These are phyloP conservation scores for Epirrhoe tristata DNA, from an alignment of 2,888 invertebrate genomes.

Conservation along the genomic window DNA sequence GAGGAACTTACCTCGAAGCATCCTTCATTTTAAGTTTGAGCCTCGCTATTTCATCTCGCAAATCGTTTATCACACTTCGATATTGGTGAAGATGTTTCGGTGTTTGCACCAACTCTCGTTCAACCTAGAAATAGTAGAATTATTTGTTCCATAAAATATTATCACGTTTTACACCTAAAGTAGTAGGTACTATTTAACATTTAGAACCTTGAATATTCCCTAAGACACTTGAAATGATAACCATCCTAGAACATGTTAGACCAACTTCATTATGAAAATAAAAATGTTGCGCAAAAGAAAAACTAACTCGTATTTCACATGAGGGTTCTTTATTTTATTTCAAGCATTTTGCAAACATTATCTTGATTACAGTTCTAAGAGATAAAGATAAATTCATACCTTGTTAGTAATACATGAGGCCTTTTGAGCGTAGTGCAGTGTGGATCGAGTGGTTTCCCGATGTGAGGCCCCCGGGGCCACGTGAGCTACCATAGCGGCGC, in stretches of 20 bases:
- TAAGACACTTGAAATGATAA: too few species aligned
- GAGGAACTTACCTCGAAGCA: conserved; percentile 82
- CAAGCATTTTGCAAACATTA: too few species aligned
- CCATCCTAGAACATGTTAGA: too few species aligned
- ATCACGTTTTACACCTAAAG: too few species aligned
- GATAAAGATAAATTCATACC: conserved; percentile 75
- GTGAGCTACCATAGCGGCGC: conserved; percentile 99
- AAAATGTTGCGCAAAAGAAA: too few species aligned
- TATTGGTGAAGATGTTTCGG: conserved; percentile 94
- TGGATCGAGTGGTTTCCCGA: conserved; percentile 97
- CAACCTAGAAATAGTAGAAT: conserved; percentile 75
- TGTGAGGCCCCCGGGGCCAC: conserved; percentile 93
- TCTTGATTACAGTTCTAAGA: too few species aligned
- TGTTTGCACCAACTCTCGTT: conserved; percentile 87
- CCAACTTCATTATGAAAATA: too few species aligned
- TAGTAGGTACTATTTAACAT: too few species aligned
- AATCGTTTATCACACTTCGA: conserved; percentile 91
- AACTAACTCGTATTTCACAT: too few species aligned
- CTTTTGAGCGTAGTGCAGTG: conserved; percentile 96
- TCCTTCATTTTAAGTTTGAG: conserved; percentile 93
- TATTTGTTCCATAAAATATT: too few species aligned
- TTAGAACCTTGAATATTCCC: too few species aligned
- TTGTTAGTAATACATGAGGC: conserved; percentile 97
- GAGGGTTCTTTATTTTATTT: too few species aligned
- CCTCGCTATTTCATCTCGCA: conserved; percentile 93